These are phyloP conservation scores for Lacerta viridis DNA, from an alignment of 2,797 vertebrate species.

Conservation along the genomic window DNA sequence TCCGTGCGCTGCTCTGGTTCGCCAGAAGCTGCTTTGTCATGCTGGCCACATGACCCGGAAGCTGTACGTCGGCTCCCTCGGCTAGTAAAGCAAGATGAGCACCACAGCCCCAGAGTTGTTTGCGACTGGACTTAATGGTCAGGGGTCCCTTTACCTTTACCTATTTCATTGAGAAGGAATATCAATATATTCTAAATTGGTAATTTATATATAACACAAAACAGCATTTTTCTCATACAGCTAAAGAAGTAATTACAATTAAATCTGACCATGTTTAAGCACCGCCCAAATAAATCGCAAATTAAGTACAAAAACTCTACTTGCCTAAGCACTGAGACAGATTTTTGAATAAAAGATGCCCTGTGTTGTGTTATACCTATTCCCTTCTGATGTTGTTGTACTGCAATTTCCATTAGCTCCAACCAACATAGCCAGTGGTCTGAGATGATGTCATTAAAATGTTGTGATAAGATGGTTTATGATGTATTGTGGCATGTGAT, in stretches of 20 bases:
- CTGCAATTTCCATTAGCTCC: background rate
- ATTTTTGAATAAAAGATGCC: background rate
- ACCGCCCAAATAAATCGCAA: background rate
- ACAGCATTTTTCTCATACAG: background rate
- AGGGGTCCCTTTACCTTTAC: too few species aligned
- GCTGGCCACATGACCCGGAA: too few species aligned
- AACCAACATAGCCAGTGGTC: too few species aligned
- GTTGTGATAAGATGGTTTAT: too few species aligned
- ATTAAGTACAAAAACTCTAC: background rate
- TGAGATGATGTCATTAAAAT: too few species aligned
- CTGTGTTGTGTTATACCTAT: conserved; percentile 29
- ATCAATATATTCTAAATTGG: background rate
- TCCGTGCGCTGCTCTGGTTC: too few species aligned
- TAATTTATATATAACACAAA: background rate
- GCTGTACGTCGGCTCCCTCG: too few species aligned
- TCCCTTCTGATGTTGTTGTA: background rate
- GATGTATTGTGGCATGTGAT: background rate
- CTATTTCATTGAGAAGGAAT: background rate
- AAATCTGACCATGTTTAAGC: background rate
- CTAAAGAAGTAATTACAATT: background rate
- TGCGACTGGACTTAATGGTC: too few species aligned
- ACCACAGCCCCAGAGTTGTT: too few species aligned
- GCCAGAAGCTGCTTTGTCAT: too few species aligned
- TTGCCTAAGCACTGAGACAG: background rate
- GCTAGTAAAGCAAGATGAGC: too few species aligned